Evolutionary conservation across 1,140 invertebrate species (phyloP), one percentile per base, ranked within the genome.

Genomic region (Metopolophium dirhodum): DNA sequence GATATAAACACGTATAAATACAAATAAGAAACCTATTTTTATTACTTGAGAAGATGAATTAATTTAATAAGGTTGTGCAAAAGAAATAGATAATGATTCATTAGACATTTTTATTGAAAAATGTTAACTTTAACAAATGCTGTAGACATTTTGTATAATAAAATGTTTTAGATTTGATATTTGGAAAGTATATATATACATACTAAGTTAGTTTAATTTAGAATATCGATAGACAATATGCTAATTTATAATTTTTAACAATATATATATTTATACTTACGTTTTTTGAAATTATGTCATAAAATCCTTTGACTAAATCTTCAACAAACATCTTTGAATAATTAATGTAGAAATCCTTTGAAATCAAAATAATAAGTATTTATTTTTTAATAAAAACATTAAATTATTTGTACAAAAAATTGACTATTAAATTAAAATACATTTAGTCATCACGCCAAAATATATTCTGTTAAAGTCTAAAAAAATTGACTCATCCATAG

Each of bases 241-340:
- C 18, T 77, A 77, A n/a, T 4, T 41, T 41, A 41, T 41, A 4
- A 77, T 77, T 77, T 77, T n/a, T 68, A 68, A 68, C 11, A n/a
- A 68, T 68, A 68, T 68, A n/a, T n/a, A 68, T n/a, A 61, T 30
- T 30, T 68, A 47, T 86, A 96, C 96, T 96, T 95, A 97, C 97
- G 94, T 97, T 97, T 94, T 96, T 97, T 54, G 96, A 95, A 95
- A 98, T 95, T 94, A 96, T 95, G 94, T 97, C 97, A 95, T 98
- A 98, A 95, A 99, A 99, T 94, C 98, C 98, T 95, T 96, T 96
- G 94, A 96, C 96, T 85, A 98, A 95, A 95, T 97, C 96, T 94
- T 97, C 96, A 94, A 98, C 96, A 95, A 97, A 97, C 97, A 98
- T 98, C 4, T 61, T 90, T 68, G 51, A 90, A 90, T 90, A 6